Evolutionary conservation across 1,140 invertebrate species (phyloP), one percentile per base, ranked within the genome.

Genomic region (Micrasema longulum): DNA sequence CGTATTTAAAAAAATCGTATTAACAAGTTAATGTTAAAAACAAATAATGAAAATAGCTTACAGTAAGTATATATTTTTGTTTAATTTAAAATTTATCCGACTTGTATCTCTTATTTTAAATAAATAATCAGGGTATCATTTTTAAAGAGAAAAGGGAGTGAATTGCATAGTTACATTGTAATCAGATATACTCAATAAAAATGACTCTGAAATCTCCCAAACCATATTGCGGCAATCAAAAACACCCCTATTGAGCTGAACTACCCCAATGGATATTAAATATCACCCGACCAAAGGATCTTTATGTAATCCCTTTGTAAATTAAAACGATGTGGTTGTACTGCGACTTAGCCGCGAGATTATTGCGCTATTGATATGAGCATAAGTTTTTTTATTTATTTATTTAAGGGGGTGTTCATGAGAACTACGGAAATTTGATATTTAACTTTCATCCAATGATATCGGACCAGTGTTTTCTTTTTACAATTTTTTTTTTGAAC

Each of bases 171-270:
- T 14, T 35, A 38, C 55, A 63, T 50, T 53, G 69, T 53, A 64
- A 73, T 65, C 64, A 62, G 71, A 67, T 64, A 71, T 71, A n/a
- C n/a, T n/a, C 60, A 68, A 71, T 74, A 74, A 74, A 74, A 74
- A 74, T 36, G 66, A 70, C 53, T 68, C 73, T 45, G 71, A 74
- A 75, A 75, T 69, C 73, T 72, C 63, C 20, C 26, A 52, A 65
- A 70, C 69, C 73, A 69, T 75, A 75, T 75, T 75, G 73, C 47
- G 65, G 73, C 69, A 75, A 75, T 75, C 73, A 74, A 66, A 66
- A 70, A 66, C 16, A 41, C 53, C 63, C 72, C 72, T 38, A 43
- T 22, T 73, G 68, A 63, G 38, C 63, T 68, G 23, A 62, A 60
- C 65, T 48, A 69, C 71, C 71, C 71, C 64, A 60, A 63, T 73